A percentile compares a stretch with the other conserved stretches of the same genome.
phyloP scores from a whole-genome alignment of 37 sponge, comb jelly and placozoan genomes.

The Beroe ovata region DNA sequence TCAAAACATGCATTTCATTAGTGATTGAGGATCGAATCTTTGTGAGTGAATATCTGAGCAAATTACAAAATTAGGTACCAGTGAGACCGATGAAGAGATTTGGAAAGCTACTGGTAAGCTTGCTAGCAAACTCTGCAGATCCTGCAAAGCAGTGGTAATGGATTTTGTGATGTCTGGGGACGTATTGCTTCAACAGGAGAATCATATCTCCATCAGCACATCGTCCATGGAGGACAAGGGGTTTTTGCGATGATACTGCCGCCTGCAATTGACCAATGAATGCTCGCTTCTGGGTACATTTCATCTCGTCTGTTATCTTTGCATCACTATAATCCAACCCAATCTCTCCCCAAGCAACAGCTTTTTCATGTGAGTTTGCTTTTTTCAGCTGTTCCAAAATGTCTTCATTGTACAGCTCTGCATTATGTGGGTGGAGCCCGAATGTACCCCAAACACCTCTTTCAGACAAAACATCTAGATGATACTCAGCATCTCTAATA shows the following conservation, averaged over 20 bases:
- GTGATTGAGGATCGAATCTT: too few relatives aligned
- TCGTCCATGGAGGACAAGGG: conserved; percentile 25
- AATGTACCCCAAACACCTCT: conserved; percentile 31
- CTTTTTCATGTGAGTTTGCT: background rate
- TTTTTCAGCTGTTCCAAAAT: background rate
- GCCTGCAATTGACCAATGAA: background rate
- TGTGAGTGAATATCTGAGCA: too few relatives aligned
- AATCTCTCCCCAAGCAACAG: conserved; percentile 12
- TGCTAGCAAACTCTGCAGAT: background rate
- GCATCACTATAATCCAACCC: background rate
- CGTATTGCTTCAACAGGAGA: background rate
- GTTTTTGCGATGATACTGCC: background rate
- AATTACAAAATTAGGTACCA: too few relatives aligned
- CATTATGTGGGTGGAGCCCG: conserved; percentile 38
- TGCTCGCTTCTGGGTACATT: background rate
- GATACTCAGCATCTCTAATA: background rate
- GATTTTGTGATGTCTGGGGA: background rate
- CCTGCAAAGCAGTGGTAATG: conserved; percentile 11
- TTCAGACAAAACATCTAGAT: background rate
- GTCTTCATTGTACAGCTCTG: background rate
- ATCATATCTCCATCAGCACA: background rate
- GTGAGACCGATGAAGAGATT: conserved; percentile 2
- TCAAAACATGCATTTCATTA: too few relatives aligned
- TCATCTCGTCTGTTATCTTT: background rate
- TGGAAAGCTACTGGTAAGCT: background rate